Conservation (phyloP, 2,113 vertebrate species). For the Peromyscus maniculatus region DNA sequence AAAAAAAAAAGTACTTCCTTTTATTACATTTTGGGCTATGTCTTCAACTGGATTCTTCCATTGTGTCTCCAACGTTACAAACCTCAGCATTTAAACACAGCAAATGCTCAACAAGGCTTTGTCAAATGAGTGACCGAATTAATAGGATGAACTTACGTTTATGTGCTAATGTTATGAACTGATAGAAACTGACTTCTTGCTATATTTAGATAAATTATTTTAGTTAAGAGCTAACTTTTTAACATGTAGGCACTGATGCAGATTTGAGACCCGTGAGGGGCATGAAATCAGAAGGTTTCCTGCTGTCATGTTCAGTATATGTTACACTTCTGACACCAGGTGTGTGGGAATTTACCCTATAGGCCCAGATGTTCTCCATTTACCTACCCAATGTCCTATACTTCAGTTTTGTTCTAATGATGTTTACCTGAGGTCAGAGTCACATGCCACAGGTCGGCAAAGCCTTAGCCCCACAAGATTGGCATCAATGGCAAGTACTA, state of each 20-base stretch:
- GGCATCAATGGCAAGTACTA: not conserved
- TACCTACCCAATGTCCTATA: not conserved
- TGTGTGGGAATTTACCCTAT: too few relatives aligned
- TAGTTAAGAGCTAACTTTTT: not conserved
- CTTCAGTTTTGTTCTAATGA: not conserved
- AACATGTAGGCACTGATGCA: not conserved
- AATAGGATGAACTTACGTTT: not conserved
- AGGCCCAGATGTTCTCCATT: not conserved
- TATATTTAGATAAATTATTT: not conserved
- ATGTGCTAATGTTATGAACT: not conserved
- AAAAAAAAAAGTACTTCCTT: not conserved
- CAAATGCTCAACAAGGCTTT: slow-evolving; percentile 4
- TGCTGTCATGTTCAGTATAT: not conserved
- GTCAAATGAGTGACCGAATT: not conserved
- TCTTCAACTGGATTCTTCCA: not conserved
- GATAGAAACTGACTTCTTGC: not conserved
- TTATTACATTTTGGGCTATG: not conserved
- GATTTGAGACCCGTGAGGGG: not conserved
- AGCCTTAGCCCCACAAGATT: not conserved
- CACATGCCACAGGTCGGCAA: not conserved
- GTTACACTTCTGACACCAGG: not conserved
- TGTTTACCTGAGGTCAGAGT: not conserved
- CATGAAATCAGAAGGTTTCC: not conserved
- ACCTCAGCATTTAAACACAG: not conserved
- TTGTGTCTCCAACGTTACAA: not conserved